These are phyloP conservation scores for Galaxias olidus DNA, from an alignment of 2,797 vertebrate species.

Conservation along the genomic window DNA sequence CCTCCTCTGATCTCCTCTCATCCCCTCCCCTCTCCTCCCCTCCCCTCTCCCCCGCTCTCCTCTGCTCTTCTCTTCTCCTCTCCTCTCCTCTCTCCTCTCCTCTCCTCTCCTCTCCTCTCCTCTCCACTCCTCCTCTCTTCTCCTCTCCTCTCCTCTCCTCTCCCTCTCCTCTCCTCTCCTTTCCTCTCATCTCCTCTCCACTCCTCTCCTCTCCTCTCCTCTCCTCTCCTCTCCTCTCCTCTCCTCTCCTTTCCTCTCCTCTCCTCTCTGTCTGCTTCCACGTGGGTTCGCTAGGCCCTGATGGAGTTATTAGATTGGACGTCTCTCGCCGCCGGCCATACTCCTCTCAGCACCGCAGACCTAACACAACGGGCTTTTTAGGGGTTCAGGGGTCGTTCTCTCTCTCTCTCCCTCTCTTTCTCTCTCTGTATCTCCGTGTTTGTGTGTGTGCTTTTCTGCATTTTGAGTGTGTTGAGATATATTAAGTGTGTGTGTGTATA, in stretches of 20 bases:
- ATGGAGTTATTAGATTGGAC: too few species aligned
- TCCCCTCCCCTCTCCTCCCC: not conserved
- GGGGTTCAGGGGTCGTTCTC: not conserved
- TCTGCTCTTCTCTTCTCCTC: not conserved
- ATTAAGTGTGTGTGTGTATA: slow-evolving; percentile 8
- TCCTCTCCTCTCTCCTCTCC: not conserved
- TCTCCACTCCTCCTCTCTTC: not conserved
- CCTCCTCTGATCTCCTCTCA: not conserved
- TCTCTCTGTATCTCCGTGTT: slow-evolving; percentile 6
- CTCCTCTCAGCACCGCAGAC: too few species aligned
- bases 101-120: accelerated
- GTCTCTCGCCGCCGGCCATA: too few species aligned
- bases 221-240: not conserved
- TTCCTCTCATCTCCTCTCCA: not conserved
- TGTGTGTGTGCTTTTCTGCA: slow-evolving; percentile 24
- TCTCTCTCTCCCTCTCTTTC: slow-evolving; percentile 31
- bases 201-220: not conserved
- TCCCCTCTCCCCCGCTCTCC: not conserved
- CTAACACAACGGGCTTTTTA: too few species aligned
- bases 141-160: not conserved
- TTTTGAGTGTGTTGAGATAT: slow-evolving; percentile 11
- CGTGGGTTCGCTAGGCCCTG: too few species aligned
- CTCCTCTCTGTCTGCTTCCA: too few species aligned
- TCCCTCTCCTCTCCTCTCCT: not conserved
- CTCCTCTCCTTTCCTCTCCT: not conserved